phyloP scores from a whole-genome alignment of 2,888 invertebrate genomes.

The Onchidella celtica region DNA sequence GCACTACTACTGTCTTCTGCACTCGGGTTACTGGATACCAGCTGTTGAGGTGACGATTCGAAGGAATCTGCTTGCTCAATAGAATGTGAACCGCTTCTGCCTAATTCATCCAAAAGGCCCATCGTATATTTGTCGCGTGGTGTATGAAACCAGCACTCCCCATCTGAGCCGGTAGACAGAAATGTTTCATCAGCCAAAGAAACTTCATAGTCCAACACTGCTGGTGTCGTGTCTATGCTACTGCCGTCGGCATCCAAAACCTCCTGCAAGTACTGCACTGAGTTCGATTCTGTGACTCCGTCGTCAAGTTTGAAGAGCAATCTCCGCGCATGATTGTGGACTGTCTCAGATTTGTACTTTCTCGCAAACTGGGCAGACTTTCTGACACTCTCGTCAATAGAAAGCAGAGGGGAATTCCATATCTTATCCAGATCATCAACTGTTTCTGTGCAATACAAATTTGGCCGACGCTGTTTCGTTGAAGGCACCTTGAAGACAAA shows the following conservation, averaged over 20 bases:
- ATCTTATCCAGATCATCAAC: constrained; percentile 23
- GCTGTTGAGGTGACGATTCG: too few relatives aligned
- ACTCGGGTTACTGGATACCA: neutral
- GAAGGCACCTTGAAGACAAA: constrained; percentile 35
- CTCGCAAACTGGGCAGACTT: neutral
- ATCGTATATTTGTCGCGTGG: constrained; percentile 22
- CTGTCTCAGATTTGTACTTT: neutral
- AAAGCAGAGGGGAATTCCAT: neutral
- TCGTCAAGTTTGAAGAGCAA: too few relatives aligned
- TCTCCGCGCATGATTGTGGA: neutral
- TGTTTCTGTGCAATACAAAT: constrained; percentile 26
- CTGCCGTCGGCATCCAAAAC: too few relatives aligned
- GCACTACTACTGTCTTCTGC: neutral
- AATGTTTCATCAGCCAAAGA: neutral
- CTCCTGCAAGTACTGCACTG: too few relatives aligned
- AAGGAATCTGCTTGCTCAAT: too few relatives aligned
- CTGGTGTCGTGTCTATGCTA: too few relatives aligned
- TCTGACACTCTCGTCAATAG: neutral
- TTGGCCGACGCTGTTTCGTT: constrained; percentile 7
- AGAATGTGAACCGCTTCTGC: neutral
- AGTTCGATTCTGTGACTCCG: too few relatives aligned
- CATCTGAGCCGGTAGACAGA: neutral
- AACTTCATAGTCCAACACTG: neutral
- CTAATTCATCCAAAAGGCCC: constrained; percentile 25
- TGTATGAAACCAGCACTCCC: neutral